Evolutionary conservation across 92 coral and sea anemone genomes (phyloP).

Genomic region (Actinostola sp.): DNA sequence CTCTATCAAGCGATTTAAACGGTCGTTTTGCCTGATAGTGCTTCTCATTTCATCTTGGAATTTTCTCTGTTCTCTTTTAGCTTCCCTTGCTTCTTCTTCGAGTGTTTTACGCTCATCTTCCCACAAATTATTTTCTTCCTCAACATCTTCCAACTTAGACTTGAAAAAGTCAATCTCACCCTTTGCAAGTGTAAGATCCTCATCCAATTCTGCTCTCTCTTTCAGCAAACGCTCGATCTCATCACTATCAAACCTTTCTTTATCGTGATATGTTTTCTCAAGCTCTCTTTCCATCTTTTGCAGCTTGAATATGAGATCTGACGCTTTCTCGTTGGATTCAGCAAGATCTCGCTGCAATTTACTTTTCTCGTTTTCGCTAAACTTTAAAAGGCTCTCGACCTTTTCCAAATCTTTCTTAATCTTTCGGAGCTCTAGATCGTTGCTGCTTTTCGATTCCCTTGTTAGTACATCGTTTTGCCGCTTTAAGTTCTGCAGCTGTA

Average conservation of each 20-base stretch:
- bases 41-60: slow-evolving; percentile 41
- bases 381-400: slow-evolving; percentile 54
- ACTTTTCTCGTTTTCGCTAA: slow-evolving; percentile 67
- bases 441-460: slow-evolving; percentile 27
- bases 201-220: slow-evolving; percentile 66
- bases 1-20: slow-evolving; percentile 48
- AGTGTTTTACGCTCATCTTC: slow-evolving; percentile 49
- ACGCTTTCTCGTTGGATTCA: slow-evolving; percentile 55
- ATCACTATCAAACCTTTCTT: slow-evolving; percentile 43
- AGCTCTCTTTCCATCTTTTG: slow-evolving; percentile 64
- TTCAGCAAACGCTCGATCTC: slow-evolving; percentile 47
- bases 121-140: slow-evolving; percentile 34
- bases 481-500: slow-evolving; percentile 45
- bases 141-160: slow-evolving; percentile 37
- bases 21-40: slow-evolving; percentile 56
- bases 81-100: slow-evolving; percentile 33
- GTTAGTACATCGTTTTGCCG: slow-evolving; percentile 42
- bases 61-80: slow-evolving; percentile 22
- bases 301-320: slow-evolving; percentile 34
- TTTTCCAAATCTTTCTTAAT: slow-evolving; percentile 63
- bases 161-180: slow-evolving; percentile 60
- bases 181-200: slow-evolving; percentile 60
- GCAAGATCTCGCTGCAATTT: slow-evolving; percentile 52
- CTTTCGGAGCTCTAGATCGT: slow-evolving; percentile 37
- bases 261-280: slow-evolving; percentile 24